Evolutionary conservation across 2,797 vertebrate species (phyloP).

Genomic region (Novumbra hubbsi): DNA sequence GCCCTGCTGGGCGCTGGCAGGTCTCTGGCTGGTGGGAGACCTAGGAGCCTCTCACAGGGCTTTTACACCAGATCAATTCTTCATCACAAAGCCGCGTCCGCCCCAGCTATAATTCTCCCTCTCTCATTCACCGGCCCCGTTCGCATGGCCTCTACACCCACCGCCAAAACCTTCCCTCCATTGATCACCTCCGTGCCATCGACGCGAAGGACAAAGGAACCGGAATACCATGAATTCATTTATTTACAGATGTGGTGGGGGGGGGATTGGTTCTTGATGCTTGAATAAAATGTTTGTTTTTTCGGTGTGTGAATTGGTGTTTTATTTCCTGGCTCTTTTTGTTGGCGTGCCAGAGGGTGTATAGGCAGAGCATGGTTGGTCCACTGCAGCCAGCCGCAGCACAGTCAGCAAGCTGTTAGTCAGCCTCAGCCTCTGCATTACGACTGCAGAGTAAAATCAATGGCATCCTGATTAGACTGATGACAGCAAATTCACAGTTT

Average conservation of each 20-base stretch:
- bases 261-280: no score
- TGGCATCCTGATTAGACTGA: conserved; percentile 89
- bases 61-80: conserved; percentile 81
- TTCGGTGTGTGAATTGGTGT: not conserved
- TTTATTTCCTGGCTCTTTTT: not conserved
- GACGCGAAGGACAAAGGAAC: conserved; percentile 6
- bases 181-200: conserved; percentile 29
- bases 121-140: not conserved
- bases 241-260: conserved; percentile 26
- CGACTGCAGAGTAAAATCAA: conserved; percentile 76
- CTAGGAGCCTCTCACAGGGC: conserved; percentile 85
- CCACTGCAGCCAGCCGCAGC: conserved; percentile 70
- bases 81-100: conserved; percentile 78
- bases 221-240: conserved; percentile 35
- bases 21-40: conserved; percentile 80
- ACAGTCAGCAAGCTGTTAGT: conserved; percentile 68
- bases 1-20: conserved; percentile 75
- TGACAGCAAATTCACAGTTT: conserved; percentile 90
- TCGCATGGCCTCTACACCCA: not conserved
- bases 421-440: conserved; percentile 77
- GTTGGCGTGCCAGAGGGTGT: not conserved
- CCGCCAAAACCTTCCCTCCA: conserved; percentile 12
- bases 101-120: conserved; percentile 47
- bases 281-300: not conserved
- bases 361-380: not conserved